phyloP scores from a whole-genome alignment of 2,888 invertebrate genomes.

The Lochmaea crataegi region DNA sequence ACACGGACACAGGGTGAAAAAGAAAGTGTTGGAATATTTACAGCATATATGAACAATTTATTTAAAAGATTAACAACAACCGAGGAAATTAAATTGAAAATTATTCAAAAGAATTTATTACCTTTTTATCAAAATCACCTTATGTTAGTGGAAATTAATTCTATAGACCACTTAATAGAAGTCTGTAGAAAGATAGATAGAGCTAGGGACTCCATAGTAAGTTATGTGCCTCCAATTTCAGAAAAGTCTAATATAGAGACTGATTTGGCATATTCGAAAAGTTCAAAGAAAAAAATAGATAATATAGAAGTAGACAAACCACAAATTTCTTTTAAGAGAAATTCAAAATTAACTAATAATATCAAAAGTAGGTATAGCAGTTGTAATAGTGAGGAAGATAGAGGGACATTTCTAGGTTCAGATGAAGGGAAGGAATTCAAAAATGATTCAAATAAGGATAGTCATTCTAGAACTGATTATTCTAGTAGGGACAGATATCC shows the following conservation, averaged over 20 bases:
- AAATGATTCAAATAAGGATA: not conserved
- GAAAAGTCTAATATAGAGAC: constrained; percentile 1
- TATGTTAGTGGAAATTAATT: not conserved
- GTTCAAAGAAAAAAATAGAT: constrained; percentile 2
- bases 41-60: constrained; percentile 11
- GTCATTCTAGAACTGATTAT: too few species aligned
- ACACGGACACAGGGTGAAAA: not conserved
- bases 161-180: constrained; percentile 7
- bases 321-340: not conserved
- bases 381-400: not conserved
- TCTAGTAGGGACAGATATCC: not conserved
- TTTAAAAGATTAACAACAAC: constrained; percentile 1
- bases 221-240: constrained; percentile 2
- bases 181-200: constrained; percentile 14
- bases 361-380: not conserved
- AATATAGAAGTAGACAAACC: constrained; percentile 6
- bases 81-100: not conserved
- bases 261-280: not conserved
- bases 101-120: not conserved
- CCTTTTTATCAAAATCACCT: not conserved
- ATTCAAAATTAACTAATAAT: not conserved
- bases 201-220: constrained; percentile 2
- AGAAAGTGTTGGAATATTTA: constrained; percentile 3
- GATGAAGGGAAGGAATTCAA: not conserved
- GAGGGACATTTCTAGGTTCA: not conserved